Evolutionary conservation across 2,113 vertebrate genomes (phyloP), one percentile per base, ranked within the genome.

Genomic region (Crotalus tigris): DNA sequence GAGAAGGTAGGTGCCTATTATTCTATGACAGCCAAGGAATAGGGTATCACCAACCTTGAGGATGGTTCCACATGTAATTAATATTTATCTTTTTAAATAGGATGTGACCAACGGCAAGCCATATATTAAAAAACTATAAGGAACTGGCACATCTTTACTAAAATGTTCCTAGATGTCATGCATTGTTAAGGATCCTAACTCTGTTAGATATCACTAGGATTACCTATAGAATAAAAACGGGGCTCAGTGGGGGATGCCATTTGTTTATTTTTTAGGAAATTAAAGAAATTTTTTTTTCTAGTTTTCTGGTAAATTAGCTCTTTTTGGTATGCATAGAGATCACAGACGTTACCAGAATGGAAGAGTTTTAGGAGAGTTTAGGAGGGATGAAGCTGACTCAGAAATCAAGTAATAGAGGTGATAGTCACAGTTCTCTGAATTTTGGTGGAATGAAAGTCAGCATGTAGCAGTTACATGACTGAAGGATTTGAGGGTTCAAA

Each of bases 1-100:
- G 64, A 33, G 46, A 93, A 93, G 93, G 93, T 93, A 89, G 24
- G 93, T 44, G 33, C 6, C 75, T 59, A 0, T 26, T 90, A 2
- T 89, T 92, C 64, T 46, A 61, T 61, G 54, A 13, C 9, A 11
- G 33, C 46, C 10, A 87, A 39, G 21, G 69, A 85, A 91, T 44
- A 44, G 39, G 55, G 15, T 85, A 26, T 3, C 10, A 13, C 3
- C 39, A 26, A 44, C n/a, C 91, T 19, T 57, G 51, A 87, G 85
- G 21, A 29, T 15, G 17, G 12, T 24, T 49, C 90, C 49, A 61
- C 86, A n/a, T 58, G 55, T 23, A 90, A 53, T 26, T 58, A 55
- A 85, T 85, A 91, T 87, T 46, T 51, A 10, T 33, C 10, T 91
- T n/a, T 44, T 87, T 19, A 49, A 86, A 57, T 49, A 29, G 17